Evolutionary conservation across 2,797 vertebrate genomes (phyloP), one percentile per base, ranked within the genome.

Genomic region (Ambastaia sidthimunki): DNA sequence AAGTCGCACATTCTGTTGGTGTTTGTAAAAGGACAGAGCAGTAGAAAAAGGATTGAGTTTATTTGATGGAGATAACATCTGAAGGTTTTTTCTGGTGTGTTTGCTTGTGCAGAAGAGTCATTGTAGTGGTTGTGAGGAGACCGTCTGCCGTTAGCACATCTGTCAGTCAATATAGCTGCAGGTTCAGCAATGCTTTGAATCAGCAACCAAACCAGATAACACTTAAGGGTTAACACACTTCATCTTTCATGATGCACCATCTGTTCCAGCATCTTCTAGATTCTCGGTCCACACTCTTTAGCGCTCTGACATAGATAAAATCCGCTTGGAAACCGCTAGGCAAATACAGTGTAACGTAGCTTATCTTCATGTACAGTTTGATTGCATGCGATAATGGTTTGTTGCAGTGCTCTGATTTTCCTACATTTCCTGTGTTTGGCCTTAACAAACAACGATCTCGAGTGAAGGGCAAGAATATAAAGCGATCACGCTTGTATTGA

Each of bases 51-150:
- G 85, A 86, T 87, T 55, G 86, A 87, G 88, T 90, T 87, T 87
- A 91, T 91, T 91, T 90, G 75, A 74, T 59, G 80, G 76, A 87
- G 90, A 91, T 91, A 91, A 89, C 86, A 84, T 86, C 89, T 86
- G 78, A 88, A 83, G 79, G 83, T 60, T 77, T 16, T 48, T 83
- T 72, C 79, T 19, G 6, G 15, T 65, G 59, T 23, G 19, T n/a
- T 74, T 28, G 68, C 74, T 63, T 62, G 52, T 47, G 25, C 7
- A 11, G 59, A 78, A 28, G 76, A 68, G 67, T 63, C 59, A 10
- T 68, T 71, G 41, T 73, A 31, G 57, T 47, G 59, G 37, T 79
- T 66, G 21, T 52, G 31, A n/a, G n/a, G 16, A 74, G 63, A 69
- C 28, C 13, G 37, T 77, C 41, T 74, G 66, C 9, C 15, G 75